Evolutionary conservation across 2,888 invertebrate genomes (phyloP), one percentile per base, ranked within the genome.

Genomic region (Anodontia alba): DNA sequence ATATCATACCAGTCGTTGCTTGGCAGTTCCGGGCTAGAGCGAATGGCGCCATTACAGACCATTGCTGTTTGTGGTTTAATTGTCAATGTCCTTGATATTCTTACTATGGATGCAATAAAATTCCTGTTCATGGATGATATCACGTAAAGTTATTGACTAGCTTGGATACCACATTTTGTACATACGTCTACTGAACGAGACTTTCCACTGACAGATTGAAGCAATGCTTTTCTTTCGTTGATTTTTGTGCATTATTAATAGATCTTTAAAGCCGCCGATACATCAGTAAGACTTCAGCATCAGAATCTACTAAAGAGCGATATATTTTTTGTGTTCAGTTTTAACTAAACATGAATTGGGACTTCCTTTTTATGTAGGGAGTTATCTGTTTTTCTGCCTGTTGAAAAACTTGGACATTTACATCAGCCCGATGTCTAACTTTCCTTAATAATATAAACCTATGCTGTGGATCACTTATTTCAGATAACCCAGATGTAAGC

Each of bases 241-340:
- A 71, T 66, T 33, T 79, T 26, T 43, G 74, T 71, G 57, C 71
- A 62, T 46, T 70, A 43, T 57, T 20, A 29, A 79, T 49, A 62
- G 54, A 62, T 74, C 15, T 15, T 10, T 42, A 42, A 42, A 42
- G 8, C 8, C 42, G 7, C 7, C 42, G 7, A 42, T 10, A 74
- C 51, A 79, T 74, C 57, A 73, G 71, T 26, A 71, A 66, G 33
- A 79, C 62, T 57, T 79, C 74, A 49, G 79, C 70, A 17, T 75
- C 75, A 15, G 79, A 71, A 57, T 77, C 72, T n/a, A 77, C 67
- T 42, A 77, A 57, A 36, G 71, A n/a, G 38, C 77, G 62, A n/a
- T n/a, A 77, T 49, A 70, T 62, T 71, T 79, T 23, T 75, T 43
- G 57, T 49, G 43, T 17, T 31, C 62, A 26, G 75, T 66, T 29